Base-by-base conservation (phyloP, 2,888 invertebrate species). In the Elegia similella region DNA sequence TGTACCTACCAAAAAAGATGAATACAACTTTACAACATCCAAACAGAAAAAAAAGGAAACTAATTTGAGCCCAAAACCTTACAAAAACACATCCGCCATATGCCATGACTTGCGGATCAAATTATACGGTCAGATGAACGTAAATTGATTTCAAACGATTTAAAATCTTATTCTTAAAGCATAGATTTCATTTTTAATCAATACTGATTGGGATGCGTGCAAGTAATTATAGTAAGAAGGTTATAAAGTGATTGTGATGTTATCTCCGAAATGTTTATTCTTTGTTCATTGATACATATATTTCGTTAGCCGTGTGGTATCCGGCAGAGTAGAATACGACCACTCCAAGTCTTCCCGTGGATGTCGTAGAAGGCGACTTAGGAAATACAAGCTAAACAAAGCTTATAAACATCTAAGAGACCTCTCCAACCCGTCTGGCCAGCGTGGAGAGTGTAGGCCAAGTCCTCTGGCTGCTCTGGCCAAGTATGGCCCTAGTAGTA, bases 81-180 rank as follows among this genome's bases (percentile, higher is more conserved):
- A 75, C 73, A 85, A 86, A 81, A 80, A 78, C 74, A 73, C 54
- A 55, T 75, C 73, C 73, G 77, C 83, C 85, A 82, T 78, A 78
- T 85, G 84, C 65, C 66, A 69, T 62, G 66, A 38, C 34, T 50
- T 50, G 34, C 50, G 67, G 69, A 70, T 76, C 77, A 64, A 75
- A 78, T 81, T 76, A 70, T 73, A 76, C 71, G 76, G 73, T 76
- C 73, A 72, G 63, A 62, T 70, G 66, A 59, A n/a, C 52, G 46
- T 10, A 52, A 30, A 16, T n/a, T 6, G 10, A 56, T 46, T 48
- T 42, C 38, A 54, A 17, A 42, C 12, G 60, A 66, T 59, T 52
- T 61, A 42, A 30, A 60, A 66, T 65, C 59, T 64, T 59, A 62
- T 16, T 5, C 2, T n/a, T 43, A 15, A 8, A 2, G 0, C 0